Base-by-base conservation (phyloP, 2,797 vertebrate species). In the Rhinatrema bivittatum region DNA sequence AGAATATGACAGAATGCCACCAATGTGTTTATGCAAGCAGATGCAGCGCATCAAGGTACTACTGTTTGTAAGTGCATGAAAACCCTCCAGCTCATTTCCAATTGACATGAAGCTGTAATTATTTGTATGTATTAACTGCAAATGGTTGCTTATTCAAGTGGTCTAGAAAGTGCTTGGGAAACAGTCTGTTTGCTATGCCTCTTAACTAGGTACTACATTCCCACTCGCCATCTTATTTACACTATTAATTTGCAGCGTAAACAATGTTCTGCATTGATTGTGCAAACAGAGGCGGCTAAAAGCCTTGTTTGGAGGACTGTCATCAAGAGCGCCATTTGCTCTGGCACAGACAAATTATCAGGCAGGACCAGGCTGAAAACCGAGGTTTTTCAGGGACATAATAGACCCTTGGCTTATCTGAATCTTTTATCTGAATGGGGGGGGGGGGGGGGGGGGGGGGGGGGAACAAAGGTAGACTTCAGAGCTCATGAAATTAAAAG, bases 401-500 rank as follows among this genome's bases (percentile, higher is more conserved):
- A 86, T 80, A 77, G 73, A 72, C 62, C 55, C 51, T 67, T 81
- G 65, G 79, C 72, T 74, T 82, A 80, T 87, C 81, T 78, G 68
- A 77, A 49, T 53, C 70, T 77, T 72, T 80, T 81, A 84, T 82
- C 78, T 77, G 76, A 78, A 72, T 75, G 62, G 76, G n/a, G n/a
- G n/a, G n/a, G n/a, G n/a, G n/a, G n/a, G n/a, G n/a, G n/a, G n/a
- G n/a, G n/a, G n/a, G n/a, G n/a, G n/a, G n/a, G n/a, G n/a, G n/a
- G n/a, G n/a, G 77, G 80, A 70, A 73, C 67, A 78, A 80, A 84
- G 72, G 62, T 84, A 85, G 80, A 82, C 75, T 83, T 82, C 71
- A 67, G 73, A 68, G 70, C 70, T 79, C 68, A 49, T 65, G 59
- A 68, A 86, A 84, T 86, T 83, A 82, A 82, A 82, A 82, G 82